Evolutionary conservation across 2,888 invertebrate species (phyloP).

Genomic region (Cotesia congregata): DNA sequence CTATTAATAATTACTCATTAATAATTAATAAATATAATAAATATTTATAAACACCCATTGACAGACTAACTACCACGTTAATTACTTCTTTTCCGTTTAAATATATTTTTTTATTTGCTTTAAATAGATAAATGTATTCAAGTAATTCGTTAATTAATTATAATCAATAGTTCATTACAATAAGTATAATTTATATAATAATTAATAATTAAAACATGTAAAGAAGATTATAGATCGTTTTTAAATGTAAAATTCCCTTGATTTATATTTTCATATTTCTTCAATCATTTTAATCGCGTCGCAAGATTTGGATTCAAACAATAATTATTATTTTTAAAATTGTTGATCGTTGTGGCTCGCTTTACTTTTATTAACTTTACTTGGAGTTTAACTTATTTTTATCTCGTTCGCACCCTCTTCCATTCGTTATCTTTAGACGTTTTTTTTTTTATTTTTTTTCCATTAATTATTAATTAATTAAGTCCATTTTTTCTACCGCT

Average conservation of each 20-base stretch:
- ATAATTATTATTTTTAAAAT: constrained; percentile 44
- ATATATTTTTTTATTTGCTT: constrained; percentile 53
- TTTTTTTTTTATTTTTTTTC: constrained; percentile 6
- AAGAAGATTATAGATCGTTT: constrained; percentile 67
- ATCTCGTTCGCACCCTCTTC: constrained; percentile 48
- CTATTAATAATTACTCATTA: constrained; percentile 50
- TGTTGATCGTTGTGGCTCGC: constrained; percentile 60
- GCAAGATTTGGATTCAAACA: constrained; percentile 39
- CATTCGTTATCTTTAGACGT: constrained; percentile 33
- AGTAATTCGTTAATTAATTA: constrained; percentile 66
- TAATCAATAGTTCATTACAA: constrained; percentile 66
- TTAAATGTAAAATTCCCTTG: constrained; percentile 19
- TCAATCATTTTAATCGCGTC: constrained; percentile 39
- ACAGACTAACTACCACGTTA: constrained; percentile 68
- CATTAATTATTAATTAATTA: constrained; percentile 19
- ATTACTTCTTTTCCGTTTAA: constrained; percentile 60
- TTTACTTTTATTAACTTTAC: constrained; percentile 6
- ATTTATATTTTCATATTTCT: constrained; percentile 39
- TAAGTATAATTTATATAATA: constrained; percentile 64
- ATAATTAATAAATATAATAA: constrained; percentile 66
- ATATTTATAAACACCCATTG: constrained; percentile 65
- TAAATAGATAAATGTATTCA: constrained; percentile 63
- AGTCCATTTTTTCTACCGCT: background rate
- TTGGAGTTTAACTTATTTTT: constrained; percentile 45
- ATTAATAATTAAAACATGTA: constrained; percentile 69